Percentiles rank a stretch among this genome's conserved stretches.
Evolutionary conservation across 2,113 vertebrate species (phyloP).

Genomic region (Alexandromys fortis): DNA sequence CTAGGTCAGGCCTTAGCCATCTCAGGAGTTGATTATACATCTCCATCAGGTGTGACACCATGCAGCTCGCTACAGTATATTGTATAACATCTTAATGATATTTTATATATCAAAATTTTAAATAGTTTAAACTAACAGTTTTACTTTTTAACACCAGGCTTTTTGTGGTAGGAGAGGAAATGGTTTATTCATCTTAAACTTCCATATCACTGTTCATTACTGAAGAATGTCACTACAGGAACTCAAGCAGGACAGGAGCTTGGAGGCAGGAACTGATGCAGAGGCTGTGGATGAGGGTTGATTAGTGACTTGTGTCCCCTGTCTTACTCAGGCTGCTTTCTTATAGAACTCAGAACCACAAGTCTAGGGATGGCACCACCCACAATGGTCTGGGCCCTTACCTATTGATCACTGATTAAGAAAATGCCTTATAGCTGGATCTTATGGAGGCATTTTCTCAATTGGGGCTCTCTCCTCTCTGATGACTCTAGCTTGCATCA

Average conservation of each 20-base stretch:
- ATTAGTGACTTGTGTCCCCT: neutral
- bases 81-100: neutral
- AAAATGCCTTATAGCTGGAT: neutral
- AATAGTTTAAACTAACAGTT: conserved; percentile 51
- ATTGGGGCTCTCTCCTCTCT: neutral
- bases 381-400: neutral
- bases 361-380: neutral
- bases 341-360: neutral
- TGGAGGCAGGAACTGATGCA: neutral
- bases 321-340: neutral
- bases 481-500: neutral
- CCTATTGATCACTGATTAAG: neutral
- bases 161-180: neutral
- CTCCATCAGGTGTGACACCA: no score
- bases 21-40: no score
- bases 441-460: neutral
- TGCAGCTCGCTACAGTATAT: neutral
- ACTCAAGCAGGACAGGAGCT: neutral
- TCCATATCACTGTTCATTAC: neutral
- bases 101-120: conserved; percentile 11
- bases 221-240: neutral
- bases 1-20: no score
- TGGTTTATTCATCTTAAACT: neutral
- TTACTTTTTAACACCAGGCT: conserved; percentile 9
- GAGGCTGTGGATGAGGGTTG: neutral